Evolutionary conservation across 2,113 vertebrate species (phyloP).

Genomic region (Mus spicilegus): DNA sequence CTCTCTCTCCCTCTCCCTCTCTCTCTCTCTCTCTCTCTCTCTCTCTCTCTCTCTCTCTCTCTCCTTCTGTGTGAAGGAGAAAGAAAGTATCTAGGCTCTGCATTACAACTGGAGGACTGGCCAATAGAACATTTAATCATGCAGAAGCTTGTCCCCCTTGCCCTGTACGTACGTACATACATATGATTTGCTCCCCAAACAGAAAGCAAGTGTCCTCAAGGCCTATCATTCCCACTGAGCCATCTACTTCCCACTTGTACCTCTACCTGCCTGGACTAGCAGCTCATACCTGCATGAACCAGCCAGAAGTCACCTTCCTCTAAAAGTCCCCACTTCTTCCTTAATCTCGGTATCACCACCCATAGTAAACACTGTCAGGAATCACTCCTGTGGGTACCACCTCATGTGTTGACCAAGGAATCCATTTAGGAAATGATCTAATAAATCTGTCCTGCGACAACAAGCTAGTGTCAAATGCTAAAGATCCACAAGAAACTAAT

Average conservation of each 20-base stretch:
- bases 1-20: no score
- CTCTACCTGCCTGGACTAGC: background rate
- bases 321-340: background rate
- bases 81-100: background rate
- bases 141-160: background rate
- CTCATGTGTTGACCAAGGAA: background rate
- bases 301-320: background rate
- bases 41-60: no score
- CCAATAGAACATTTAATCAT: background rate
- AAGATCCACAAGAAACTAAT: background rate
- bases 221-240: background rate
- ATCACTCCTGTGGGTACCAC: background rate
- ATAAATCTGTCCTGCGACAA: background rate
- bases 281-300: background rate
- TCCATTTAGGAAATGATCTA: background rate
- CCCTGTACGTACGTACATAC: background rate
- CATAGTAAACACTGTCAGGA: background rate
- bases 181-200: background rate
- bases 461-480: background rate
- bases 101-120: background rate
- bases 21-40: background rate
- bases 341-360: background rate
- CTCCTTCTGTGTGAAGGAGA: background rate
- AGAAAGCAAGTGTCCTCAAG: background rate
- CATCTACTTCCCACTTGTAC: background rate